These are phyloP conservation scores for Phoeniculus purpureus DNA, from an alignment of 2,797 vertebrate species.

Conservation along the genomic window DNA sequence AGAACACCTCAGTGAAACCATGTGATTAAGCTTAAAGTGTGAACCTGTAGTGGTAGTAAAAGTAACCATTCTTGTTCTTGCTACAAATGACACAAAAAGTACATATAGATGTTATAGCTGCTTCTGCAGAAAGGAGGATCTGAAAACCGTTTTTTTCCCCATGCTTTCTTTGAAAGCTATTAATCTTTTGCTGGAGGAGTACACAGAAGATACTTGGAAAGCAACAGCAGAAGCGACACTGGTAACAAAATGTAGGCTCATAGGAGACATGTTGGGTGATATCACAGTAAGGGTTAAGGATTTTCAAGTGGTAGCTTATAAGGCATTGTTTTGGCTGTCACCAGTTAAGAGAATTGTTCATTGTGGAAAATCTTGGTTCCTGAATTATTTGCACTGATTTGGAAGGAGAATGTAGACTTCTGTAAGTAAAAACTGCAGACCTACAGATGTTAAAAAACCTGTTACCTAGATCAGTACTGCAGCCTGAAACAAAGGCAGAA, in stretches of 20 bases:
- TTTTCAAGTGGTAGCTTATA: not conserved
- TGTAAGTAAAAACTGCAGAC: not conserved
- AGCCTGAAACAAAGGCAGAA: slow-evolving; percentile 27
- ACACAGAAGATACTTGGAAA: not conserved
- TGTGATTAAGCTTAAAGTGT: not conserved
- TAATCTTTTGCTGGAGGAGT: not conserved
- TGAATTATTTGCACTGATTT: not conserved
- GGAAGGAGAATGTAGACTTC: not conserved
- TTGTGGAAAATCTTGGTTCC: not conserved
- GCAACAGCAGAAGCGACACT: not conserved
- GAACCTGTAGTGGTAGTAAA: not conserved
- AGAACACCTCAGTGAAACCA: not conserved
- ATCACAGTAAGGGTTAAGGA: not conserved
- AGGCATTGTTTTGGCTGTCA: not conserved
- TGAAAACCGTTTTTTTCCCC: not conserved
- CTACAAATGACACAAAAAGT: not conserved
- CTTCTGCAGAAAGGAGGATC: not conserved
- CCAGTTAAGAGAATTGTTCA: not conserved
- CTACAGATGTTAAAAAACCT: not conserved
- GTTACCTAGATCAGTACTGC: not conserved
- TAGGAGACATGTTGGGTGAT: not conserved
- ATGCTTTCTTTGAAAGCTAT: not conserved
- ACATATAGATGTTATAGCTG: not conserved
- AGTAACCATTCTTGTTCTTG: not conserved
- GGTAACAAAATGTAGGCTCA: not conserved